Evolutionary conservation across 1,140 invertebrate genomes (phyloP), one percentile per base, ranked within the genome.

Genomic region (Meteorus sp.): DNA sequence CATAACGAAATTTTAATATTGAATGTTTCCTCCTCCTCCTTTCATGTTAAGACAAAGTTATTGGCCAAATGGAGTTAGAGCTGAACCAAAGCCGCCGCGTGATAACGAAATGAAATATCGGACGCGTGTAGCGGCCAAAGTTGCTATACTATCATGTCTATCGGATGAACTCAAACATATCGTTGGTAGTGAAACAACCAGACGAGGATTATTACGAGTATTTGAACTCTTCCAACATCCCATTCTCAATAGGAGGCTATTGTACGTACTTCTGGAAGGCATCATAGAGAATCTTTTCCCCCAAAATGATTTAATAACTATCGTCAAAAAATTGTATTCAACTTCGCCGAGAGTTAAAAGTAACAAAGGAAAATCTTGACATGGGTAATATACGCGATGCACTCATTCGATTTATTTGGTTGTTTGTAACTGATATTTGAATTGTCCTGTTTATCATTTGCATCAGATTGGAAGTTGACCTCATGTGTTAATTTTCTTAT

Each of bases 121-220:
- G 67, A 94, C 93, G 0, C 80, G 91, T 64, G 86, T 95, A 0
- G 89, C 90, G 9, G 92, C 93, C 51, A 95, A 94, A 82, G 85
- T 91, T 6, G 89, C 92, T 31, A 80, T 95, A 44, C 77, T 95
- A 3, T 89, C 91, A 0, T 88, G 76, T 60, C 64, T 87, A 72
- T 70, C 84, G 85, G 94, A 97, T 81, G 93, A 98, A 77, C 77
- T 98, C 48, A 89, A 92, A 70, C 91, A 93, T 74, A 89, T 97
- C 63, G 89, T 97, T 60, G 95, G 95, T 1, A 91, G 89, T 61
- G 92, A 96, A 68, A 94, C 94, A 4, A 92, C 93, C 5, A 80
- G 91, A 23, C 84, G 88, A 55, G 95, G 95, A n/a, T 80, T 97
- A 1, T 77, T 93, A n/a, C 88, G 88, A 27, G 87, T 96, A 2